Evolutionary conservation across 2,797 vertebrate genomes (phyloP), one percentile per base, ranked within the genome.

Genomic region (Thunnus albacares): DNA sequence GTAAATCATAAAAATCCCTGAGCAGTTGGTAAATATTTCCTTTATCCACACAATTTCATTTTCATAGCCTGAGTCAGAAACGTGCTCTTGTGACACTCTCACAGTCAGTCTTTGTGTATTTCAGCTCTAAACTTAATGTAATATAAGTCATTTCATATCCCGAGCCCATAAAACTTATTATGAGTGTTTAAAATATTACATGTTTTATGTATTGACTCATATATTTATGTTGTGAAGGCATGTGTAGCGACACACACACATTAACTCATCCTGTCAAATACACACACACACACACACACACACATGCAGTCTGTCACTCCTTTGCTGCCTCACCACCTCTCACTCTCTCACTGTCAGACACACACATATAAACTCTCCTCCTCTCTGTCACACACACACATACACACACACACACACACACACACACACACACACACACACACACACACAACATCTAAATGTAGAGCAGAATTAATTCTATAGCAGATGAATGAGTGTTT

Each of bases 401-500:
- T 14, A 18, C 5, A 49, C 45, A 20, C 45, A 49, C 38, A 38
- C 4, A 17, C 14, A 17, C 43, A 45, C 43, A 18, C 5, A 49
- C 45, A 20, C 45, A 49, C 38, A 38, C 38, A 49, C 45, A 20
- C 17, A 20, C 45, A 45, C 43, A 45, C 43, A 17, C 43, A 45
- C 43, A 17, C 43, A 49, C 15, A 49, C 17, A 51, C 47, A 51
- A 1, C 47, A 88, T 63, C 79, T 84, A 92, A 91, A 92, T 85
- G 92, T 89, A 85, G 82, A 77, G 71, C 83, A 88, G 78, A 88
- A 85, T 93, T 95, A 90, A 90, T 81, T 88, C 76, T 79, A 71
- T 51, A 68, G 91, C 91, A 92, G 85, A 94, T 96, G 95, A 96
- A 96, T 95, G 92, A 94, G 76, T 87, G 90, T 95, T 94, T 94